Evolutionary conservation across 1,140 invertebrate species (phyloP).

Genomic region (Procambarus clarkii): DNA sequence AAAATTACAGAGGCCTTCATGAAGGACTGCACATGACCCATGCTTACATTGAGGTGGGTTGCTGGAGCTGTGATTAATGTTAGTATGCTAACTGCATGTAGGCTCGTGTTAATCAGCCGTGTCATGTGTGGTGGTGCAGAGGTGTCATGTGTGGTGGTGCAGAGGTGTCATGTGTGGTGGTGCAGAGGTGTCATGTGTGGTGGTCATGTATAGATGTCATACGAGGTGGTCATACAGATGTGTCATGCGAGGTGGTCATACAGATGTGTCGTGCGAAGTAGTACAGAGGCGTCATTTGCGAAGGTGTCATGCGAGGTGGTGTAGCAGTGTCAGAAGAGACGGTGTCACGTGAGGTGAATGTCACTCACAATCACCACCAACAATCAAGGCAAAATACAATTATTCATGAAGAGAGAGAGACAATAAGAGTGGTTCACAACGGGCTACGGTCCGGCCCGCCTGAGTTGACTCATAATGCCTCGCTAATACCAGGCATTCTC

Average conservation of each 20-base stretch:
- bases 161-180: no score
- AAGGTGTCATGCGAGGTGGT: no score
- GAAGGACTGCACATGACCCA: no score
- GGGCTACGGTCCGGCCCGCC: conserved; percentile 10
- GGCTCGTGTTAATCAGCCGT: neutral
- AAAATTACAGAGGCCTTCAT: no score
- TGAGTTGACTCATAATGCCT: conserved; percentile 39
- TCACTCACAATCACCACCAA: conserved; percentile 25
- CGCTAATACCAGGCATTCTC: conserved; percentile 26
- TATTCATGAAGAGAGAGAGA: conserved; percentile 39
- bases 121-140: neutral
- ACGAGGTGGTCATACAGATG: no score
- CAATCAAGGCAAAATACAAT: conserved; percentile 34
- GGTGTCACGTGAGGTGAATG: conserved; percentile 28
- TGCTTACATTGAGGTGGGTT: no score
- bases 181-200: no score
- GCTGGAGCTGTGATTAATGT: neutral
- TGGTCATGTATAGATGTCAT: no score
- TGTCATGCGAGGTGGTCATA: no score
- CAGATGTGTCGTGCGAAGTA: no score
- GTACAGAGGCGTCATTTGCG: no score
- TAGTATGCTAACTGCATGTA: neutral
- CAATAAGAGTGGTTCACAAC: conserved; percentile 47
- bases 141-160: no score
- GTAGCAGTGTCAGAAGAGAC: neutral